phyloP scores from a whole-genome alignment of 2,113 vertebrate species.

The Onychostoma macrolepis region DNA sequence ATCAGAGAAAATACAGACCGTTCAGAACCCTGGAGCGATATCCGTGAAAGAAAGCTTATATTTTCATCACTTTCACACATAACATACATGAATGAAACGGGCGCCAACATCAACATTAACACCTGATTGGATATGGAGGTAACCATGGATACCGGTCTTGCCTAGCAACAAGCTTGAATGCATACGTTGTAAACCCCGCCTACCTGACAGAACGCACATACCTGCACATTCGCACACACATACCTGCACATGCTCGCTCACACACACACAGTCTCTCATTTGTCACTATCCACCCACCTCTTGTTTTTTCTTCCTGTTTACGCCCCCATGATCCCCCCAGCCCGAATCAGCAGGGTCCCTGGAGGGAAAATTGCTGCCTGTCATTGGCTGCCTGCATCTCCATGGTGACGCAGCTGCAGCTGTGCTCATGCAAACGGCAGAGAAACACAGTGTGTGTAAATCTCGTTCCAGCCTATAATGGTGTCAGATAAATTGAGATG shows the following conservation, averaged over 20 bases:
- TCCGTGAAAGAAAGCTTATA: background rate
- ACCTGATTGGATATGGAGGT: slow-evolving; percentile 35
- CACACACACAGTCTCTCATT: slow-evolving; percentile 1
- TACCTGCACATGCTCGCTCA: slow-evolving; percentile 17
- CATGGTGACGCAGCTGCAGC: slow-evolving; percentile 56
- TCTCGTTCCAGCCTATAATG: background rate
- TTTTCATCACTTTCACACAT: background rate
- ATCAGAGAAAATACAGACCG: background rate
- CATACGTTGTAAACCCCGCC: slow-evolving; percentile 23
- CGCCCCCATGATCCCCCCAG: slow-evolving; percentile 36
- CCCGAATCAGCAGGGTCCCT: slow-evolving; percentile 48
- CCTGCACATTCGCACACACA: slow-evolving; percentile 30
- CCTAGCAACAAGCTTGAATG: slow-evolving; percentile 51
- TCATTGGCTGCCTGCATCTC: slow-evolving; percentile 55
- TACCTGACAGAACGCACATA: slow-evolving; percentile 6
- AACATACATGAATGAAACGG: slow-evolving; percentile 24
- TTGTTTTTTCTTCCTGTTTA: slow-evolving; percentile 24
- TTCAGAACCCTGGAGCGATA: background rate
- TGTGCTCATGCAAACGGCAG: slow-evolving; percentile 32
- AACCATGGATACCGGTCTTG: slow-evolving; percentile 43
- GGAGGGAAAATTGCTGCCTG: slow-evolving; percentile 55
- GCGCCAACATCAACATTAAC: slow-evolving; percentile 17
- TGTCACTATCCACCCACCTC: slow-evolving; percentile 33
- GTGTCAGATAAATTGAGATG: slow-evolving; percentile 7
- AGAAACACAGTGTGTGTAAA: slow-evolving; percentile 17